Conservation (phyloP, 1,140 invertebrate species). For the Drosophila carrolli region DNA sequence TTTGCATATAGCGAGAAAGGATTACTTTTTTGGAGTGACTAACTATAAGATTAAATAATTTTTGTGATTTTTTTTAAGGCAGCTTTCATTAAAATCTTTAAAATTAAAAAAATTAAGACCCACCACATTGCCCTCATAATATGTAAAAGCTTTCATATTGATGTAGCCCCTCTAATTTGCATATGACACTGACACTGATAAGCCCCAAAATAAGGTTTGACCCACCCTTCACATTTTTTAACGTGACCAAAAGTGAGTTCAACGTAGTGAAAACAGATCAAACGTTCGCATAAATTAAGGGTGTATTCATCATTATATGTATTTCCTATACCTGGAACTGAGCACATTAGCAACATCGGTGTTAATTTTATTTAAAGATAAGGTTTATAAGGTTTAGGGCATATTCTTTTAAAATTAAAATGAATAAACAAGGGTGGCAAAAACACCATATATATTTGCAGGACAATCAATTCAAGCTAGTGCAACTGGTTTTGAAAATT, state of each 20-base stretch:
- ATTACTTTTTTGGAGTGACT: too few species aligned
- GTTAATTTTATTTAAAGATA: constrained; percentile 37
- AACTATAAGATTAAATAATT: too few species aligned
- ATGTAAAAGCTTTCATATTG: background rate
- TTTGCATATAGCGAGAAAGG: too few species aligned
- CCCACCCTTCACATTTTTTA: constrained; percentile 1
- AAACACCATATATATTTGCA: too few species aligned
- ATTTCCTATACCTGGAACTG: background rate
- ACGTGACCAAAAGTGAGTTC: constrained; percentile 19
- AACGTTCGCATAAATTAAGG: constrained; percentile 67
- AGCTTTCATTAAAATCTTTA: too few species aligned
- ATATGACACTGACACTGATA: constrained; percentile 53
- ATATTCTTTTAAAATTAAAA: too few species aligned
- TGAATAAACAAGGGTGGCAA: too few species aligned
- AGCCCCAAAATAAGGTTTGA: constrained; percentile 26
- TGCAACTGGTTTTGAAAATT: too few species aligned
- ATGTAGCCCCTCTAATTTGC: constrained; percentile 17
- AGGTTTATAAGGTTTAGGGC: constrained; percentile 37
- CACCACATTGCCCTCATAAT: background rate
- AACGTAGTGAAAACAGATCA: constrained; percentile 77
- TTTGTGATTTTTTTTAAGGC: too few species aligned
- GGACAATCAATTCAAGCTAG: too few species aligned
- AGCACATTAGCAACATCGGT: constrained; percentile 44
- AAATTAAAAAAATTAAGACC: too few species aligned
- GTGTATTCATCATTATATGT: constrained; percentile 13